Evolutionary conservation across 2,113 vertebrate genomes (phyloP).

Genomic region (Oryzias melastigma): DNA sequence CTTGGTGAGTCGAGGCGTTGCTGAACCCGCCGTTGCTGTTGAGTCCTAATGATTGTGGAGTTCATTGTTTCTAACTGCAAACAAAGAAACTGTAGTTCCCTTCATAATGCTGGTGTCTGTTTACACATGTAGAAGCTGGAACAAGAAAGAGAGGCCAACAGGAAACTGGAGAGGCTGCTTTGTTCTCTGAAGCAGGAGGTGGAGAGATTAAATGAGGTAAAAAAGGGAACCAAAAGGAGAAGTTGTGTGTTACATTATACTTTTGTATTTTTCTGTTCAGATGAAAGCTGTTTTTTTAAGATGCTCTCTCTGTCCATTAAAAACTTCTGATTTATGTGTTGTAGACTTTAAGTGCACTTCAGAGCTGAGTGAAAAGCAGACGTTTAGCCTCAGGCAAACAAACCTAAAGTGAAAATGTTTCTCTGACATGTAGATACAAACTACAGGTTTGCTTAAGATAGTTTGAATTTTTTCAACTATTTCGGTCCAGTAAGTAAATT

Average conservation of each 20-base stretch:
- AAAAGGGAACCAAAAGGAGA: slow-evolving; percentile 24
- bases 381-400: too few species aligned
- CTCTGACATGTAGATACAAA: too few species aligned
- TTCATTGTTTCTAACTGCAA: neutral
- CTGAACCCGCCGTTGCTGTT: neutral
- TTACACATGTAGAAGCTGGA: slow-evolving; percentile 68
- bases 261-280: neutral
- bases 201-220: slow-evolving; percentile 75
- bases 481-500: too few species aligned
- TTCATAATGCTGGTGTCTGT: slow-evolving; percentile 4
- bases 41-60: neutral
- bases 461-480: too few species aligned
- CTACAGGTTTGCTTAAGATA: too few species aligned
- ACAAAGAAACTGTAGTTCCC: neutral
- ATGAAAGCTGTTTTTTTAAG: neutral
- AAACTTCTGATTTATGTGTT: neutral
- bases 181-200: slow-evolving; percentile 67
- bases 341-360: neutral
- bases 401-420: too few species aligned
- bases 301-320: neutral
- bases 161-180: slow-evolving; percentile 66
- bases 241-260: slow-evolving; percentile 3
- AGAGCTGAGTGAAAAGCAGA: neutral
- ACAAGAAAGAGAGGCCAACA: slow-evolving; percentile 61
- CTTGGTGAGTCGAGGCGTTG: slow-evolving; percentile 40